A percentile compares a stretch with the other conserved stretches of the same genome.
Conservation (phyloP, 2,113 vertebrate genomes). For the Orientallactaga bullata region DNA sequence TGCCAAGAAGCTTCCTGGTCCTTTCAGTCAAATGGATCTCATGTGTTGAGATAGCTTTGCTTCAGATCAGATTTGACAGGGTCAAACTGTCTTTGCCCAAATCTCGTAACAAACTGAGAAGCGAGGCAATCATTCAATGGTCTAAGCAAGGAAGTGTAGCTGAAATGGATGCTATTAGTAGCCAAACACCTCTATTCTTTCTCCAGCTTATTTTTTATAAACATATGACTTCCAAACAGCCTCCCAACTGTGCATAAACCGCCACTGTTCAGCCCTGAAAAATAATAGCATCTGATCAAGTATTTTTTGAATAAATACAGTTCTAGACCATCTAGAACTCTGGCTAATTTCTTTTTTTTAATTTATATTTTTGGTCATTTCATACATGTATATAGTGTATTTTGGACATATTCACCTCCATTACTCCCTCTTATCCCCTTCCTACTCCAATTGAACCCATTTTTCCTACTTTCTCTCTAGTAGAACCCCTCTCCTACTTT, state of each 20-base stretch:
- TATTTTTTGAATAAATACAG: constrained; percentile 28
- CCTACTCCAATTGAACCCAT: too few species aligned
- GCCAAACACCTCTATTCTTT: neutral
- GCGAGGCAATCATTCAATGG: neutral
- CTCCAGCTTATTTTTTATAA: neutral
- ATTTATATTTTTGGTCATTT: too few species aligned
- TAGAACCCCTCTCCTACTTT: too few species aligned
- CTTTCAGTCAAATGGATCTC: constrained; percentile 40
- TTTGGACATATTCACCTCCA: too few species aligned
- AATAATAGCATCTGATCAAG: constrained; percentile 25
- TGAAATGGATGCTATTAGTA: constrained; percentile 50
- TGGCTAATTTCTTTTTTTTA: neutral
- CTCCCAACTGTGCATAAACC: neutral
- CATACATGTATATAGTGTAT: too few species aligned
- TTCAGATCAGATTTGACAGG: neutral
- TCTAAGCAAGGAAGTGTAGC: neutral
- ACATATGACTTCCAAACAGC: neutral
- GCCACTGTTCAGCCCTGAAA: neutral
- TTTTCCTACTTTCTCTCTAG: too few species aligned
- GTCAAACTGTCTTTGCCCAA: constrained; percentile 16
- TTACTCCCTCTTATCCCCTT: too few species aligned
- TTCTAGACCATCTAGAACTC: neutral
- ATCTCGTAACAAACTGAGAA: constrained; percentile 38
- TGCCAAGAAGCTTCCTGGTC: neutral
- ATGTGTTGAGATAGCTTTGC: neutral